Evolutionary conservation across 1,140 invertebrate species (phyloP).

Genomic region (Sminthurides bifidus): DNA sequence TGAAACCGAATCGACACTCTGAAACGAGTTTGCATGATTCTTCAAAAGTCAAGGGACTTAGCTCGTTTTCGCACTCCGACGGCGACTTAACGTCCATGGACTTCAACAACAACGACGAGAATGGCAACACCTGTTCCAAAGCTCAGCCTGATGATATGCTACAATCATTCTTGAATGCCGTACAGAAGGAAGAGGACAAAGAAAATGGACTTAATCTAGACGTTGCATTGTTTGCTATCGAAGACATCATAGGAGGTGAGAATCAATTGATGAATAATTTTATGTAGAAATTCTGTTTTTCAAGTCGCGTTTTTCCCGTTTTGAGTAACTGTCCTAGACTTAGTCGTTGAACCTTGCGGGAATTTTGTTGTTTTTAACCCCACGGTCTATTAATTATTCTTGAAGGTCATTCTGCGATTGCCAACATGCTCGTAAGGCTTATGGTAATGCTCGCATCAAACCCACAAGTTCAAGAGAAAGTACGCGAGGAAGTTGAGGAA

Average conservation of each 20-base stretch:
- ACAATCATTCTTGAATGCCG: conserved; percentile 55
- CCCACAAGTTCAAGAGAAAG: conserved; percentile 45
- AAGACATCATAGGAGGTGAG: conserved; percentile 72
- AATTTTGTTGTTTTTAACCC: too few relatives aligned
- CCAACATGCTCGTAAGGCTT: conserved; percentile 65
- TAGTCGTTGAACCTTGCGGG: too few relatives aligned
- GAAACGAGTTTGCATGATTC: background rate
- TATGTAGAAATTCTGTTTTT: too few relatives aligned
- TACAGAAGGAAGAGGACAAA: conserved; percentile 45
- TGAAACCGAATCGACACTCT: conserved; percentile 3
- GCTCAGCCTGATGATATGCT: conserved; percentile 51
- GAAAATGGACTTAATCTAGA: conserved; percentile 49
- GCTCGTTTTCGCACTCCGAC: background rate
- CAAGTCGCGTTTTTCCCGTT: too few relatives aligned
- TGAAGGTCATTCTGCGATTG: conserved; percentile 70
- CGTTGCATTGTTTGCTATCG: conserved; percentile 63
- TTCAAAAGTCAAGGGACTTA: background rate
- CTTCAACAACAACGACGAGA: conserved; percentile 26
- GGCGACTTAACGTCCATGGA: background rate
- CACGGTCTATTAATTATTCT: too few relatives aligned
- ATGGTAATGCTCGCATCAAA: conserved; percentile 52
- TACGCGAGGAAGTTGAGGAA: conserved; percentile 51
- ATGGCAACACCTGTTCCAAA: too few relatives aligned
- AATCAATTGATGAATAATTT: too few relatives aligned
- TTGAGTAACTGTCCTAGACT: too few relatives aligned